Evolutionary conservation across 2,888 invertebrate genomes (phyloP).

Genomic region (Orgyia antiqua): DNA sequence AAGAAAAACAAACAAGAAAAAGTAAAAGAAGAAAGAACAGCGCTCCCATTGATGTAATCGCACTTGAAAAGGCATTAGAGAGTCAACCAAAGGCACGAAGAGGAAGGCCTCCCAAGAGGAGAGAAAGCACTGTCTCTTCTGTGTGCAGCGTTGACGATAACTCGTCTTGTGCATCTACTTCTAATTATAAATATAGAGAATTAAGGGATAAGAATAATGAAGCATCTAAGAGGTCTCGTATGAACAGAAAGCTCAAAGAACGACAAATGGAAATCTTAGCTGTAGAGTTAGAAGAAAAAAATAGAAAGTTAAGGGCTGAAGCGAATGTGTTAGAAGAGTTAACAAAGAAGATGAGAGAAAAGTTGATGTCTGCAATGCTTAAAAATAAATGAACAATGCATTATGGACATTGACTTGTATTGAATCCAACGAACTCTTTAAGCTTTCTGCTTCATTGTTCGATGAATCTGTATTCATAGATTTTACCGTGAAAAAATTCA

Average conservation of each 20-base stretch:
- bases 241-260: slow-evolving; percentile 81
- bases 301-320: slow-evolving; percentile 80
- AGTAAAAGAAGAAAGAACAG: slow-evolving; percentile 57
- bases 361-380: slow-evolving; percentile 81
- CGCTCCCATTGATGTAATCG: slow-evolving; percentile 64
- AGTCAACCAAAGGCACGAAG: slow-evolving; percentile 62
- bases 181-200: slow-evolving; percentile 80
- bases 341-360: slow-evolving; percentile 81
- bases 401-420: slow-evolving; percentile 13
- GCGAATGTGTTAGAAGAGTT: slow-evolving; percentile 83
- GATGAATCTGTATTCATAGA: slow-evolving; percentile 35
- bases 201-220: slow-evolving; percentile 87
- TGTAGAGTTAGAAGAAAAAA: slow-evolving; percentile 78
- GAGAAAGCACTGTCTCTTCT: slow-evolving; percentile 65
- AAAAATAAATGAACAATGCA: slow-evolving; percentile 62
- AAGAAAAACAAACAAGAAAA: slow-evolving; percentile 46
- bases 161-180: slow-evolving; percentile 57
- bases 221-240: slow-evolving; percentile 85
- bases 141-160: slow-evolving; percentile 63
- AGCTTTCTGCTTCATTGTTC: slow-evolving; percentile 32
- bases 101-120: slow-evolving; percentile 76
- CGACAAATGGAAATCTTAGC: slow-evolving; percentile 75
- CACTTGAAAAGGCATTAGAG: slow-evolving; percentile 40
- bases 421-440: slow-evolving; percentile 28
- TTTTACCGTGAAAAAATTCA: slow-evolving; percentile 15